Evolutionary conservation across 2,888 invertebrate genomes (phyloP).

Genomic region (Metallyticus violacea): DNA sequence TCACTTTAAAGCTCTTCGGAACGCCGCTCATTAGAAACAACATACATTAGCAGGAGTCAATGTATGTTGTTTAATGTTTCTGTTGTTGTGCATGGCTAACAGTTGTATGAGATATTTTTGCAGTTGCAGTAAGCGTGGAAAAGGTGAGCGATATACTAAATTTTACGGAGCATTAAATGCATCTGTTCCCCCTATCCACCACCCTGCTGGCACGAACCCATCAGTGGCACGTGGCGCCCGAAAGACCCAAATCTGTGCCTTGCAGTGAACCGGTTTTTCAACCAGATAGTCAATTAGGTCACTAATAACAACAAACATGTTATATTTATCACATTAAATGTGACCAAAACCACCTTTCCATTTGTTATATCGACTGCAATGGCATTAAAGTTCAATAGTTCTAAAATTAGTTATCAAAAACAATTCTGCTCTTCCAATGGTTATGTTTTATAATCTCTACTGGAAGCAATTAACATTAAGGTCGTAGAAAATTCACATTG

Average conservation of each 20-base stretch:
- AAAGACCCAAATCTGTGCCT: neutral
- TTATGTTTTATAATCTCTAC: no score
- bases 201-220: no score
- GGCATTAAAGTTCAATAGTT: no score
- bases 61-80: no score
- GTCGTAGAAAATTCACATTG: no score
- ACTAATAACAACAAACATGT: neutral
- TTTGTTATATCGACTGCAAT: no score
- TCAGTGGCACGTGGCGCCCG: neutral
- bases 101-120: neutral
- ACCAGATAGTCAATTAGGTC: neutral
- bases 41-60: neutral
- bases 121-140: neutral
- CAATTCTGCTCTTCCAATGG: no score
- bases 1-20: no score
- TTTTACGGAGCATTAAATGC: neutral
- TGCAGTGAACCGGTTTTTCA: neutral
- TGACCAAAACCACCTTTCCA: neutral
- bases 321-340: neutral
- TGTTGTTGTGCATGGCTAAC: no score
- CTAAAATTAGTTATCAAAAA: no score
- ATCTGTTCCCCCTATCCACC: neutral
- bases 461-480: no score
- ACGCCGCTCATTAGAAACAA: neutral
- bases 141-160: no score